Base-by-base conservation (phyloP, 2,888 invertebrate genomes). In the Tuta absoluta region DNA sequence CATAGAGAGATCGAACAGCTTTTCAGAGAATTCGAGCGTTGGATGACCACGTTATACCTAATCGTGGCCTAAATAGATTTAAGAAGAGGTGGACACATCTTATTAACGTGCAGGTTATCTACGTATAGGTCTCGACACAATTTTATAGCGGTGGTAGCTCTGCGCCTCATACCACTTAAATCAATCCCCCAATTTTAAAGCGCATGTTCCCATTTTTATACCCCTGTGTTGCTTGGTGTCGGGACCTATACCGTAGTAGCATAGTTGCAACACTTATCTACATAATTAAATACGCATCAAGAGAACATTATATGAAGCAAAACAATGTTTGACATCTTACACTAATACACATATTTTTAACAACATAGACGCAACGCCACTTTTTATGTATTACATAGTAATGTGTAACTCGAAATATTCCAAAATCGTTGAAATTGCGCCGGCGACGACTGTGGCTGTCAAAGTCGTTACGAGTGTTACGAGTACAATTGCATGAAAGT, bases 1-100 rank as follows among this genome's bases (percentile, higher is more conserved):
- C 23, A 51, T 5, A 45, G 45, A 70, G 68, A 53, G 68, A 69
- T 33, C 66, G 65, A 58, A 49, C 49, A 59, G 66, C 68, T 67
- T 57, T 53, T 62, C 60, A 58, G 62, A 66, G 21, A 23, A 53
- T 56, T 56, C 56, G 37, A 56, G 17, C 10, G 57, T 17, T 17
- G 33, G 57, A 33, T 57, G n/a, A 33, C 53, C 23, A 21, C 21
- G 23, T 17, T 33, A 28, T 24, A 28, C 28, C 28, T 19, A 11
- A n/a, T 24, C 24, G 23, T 53, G 21, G 53, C 28, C 28, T 24
- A 7, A 21, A 28, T 28, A 53, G 12, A 45, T 14, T n/a, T 19
- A 14, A 53, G 28, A 53, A 28, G 1, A 28, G 28, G n/a, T 24
- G 53, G 12, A 23, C 7, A 51, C 49, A 53, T 53, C 2, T 53